These are phyloP conservation scores for Poecilia gillii DNA, from an alignment of 2,797 vertebrate genomes.

Conservation along the genomic window DNA sequence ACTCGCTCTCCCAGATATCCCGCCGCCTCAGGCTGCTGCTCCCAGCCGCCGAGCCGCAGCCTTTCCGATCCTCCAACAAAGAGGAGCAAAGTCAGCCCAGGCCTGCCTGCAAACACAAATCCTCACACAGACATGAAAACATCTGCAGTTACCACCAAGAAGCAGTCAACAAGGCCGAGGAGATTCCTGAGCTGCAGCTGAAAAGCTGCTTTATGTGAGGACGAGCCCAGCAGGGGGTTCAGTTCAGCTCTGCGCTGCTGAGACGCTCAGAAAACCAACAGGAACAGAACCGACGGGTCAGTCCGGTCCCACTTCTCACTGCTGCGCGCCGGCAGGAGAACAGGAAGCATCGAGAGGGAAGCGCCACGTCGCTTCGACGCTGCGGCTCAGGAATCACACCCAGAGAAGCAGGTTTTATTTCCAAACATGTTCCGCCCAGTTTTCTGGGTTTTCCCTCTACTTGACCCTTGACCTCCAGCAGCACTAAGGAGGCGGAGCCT, in stretches of 20 bases:
- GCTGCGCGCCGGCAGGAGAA: too few relatives aligned
- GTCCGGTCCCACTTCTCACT: too few relatives aligned
- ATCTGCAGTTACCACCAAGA: background rate
- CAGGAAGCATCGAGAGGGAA: too few relatives aligned
- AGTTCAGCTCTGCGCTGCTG: background rate
- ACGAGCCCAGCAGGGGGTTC: background rate
- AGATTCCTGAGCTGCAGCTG: background rate
- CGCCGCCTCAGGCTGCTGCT: constrained; percentile 6
- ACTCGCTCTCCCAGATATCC: background rate
- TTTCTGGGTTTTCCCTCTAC: too few relatives aligned
- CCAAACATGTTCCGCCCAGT: too few relatives aligned
- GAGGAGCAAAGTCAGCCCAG: background rate
- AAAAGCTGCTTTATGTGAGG: background rate
- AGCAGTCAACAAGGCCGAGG: background rate
- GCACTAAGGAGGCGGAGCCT: too few relatives aligned
- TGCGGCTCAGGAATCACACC: too few relatives aligned
- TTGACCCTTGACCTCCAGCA: too few relatives aligned
- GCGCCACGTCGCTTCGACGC: too few relatives aligned
- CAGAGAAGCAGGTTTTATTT: too few relatives aligned
- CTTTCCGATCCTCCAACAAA: constrained; percentile 10
- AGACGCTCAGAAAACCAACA: background rate
- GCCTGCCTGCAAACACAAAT: background rate
- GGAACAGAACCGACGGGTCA: too few relatives aligned
- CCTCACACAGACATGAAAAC: background rate
- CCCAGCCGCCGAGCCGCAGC: background rate